Conservation (phyloP, 2,888 invertebrate genomes). For the Cartodere bifasciata region DNA sequence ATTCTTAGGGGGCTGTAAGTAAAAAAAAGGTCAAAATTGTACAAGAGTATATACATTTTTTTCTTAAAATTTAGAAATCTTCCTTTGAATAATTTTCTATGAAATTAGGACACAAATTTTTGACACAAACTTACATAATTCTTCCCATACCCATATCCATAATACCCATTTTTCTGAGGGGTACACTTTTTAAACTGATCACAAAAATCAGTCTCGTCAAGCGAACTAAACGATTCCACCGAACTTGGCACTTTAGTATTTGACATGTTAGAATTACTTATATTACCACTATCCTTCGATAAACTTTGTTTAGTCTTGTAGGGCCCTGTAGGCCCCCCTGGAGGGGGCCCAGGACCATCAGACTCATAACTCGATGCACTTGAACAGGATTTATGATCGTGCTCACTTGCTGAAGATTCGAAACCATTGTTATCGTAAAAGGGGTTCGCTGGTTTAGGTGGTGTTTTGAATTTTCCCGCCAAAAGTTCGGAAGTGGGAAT, state of each 20-base stretch:
- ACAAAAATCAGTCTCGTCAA: constrained; percentile 34
- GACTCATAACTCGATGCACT: constrained; percentile 35
- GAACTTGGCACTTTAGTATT: constrained; percentile 31
- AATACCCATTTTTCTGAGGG: constrained; percentile 22
- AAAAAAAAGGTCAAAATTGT: too few species aligned
- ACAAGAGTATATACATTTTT: too few species aligned
- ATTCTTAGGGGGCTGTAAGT: too few species aligned
- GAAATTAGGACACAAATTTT: too few species aligned
- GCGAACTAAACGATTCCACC: constrained; percentile 32
- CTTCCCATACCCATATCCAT: too few species aligned
- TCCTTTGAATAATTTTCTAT: too few species aligned
- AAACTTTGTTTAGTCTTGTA: constrained; percentile 17
- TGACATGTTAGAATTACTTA: too few species aligned
- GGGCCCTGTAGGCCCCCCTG: too few species aligned
- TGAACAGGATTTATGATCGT: constrained; percentile 31
- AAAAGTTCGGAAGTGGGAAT: constrained; percentile 30
- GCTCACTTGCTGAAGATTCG: constrained; percentile 28
- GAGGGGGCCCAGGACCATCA: constrained; percentile 20
- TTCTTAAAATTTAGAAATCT: too few species aligned
- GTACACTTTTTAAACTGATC: constrained; percentile 30
- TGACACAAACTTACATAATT: too few species aligned
- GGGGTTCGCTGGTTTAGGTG: constrained; percentile 3
- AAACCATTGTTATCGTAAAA: constrained; percentile 30
- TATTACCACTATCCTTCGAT: too few species aligned
- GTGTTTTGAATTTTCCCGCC: constrained; percentile 24